Evolutionary conservation across 30 jellyfish, hydroid and myxozoan species (phyloP).

Genomic region (Aurelia aurita complex sp. Pacific): DNA sequence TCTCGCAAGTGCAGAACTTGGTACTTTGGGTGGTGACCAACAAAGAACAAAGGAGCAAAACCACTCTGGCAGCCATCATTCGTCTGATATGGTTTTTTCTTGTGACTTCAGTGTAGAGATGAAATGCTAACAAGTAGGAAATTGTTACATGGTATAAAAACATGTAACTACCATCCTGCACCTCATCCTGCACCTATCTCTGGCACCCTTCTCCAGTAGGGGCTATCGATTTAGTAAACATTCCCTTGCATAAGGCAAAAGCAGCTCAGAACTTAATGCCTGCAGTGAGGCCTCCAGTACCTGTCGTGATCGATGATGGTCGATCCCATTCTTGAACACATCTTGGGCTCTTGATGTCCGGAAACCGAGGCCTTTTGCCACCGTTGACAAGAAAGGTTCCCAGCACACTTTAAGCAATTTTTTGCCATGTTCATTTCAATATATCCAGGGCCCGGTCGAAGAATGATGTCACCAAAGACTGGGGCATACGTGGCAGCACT

Average conservation of each 20-base stretch:
- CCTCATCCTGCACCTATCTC: background rate
- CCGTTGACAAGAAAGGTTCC: background rate
- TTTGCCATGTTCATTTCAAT: conserved; percentile 6
- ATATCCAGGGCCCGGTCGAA: background rate
- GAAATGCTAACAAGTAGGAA: background rate
- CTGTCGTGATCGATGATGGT: background rate
- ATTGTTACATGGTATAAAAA: background rate
- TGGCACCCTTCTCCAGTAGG: background rate
- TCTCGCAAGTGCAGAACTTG: background rate
- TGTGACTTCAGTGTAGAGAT: background rate
- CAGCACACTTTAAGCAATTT: background rate
- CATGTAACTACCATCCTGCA: background rate
- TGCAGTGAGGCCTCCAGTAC: background rate
- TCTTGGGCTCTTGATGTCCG: background rate
- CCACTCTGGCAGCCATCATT: conserved; percentile 2
- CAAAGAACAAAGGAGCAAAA: conserved; percentile 4
- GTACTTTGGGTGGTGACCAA: background rate
- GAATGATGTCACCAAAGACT: background rate
- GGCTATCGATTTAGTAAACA: background rate
- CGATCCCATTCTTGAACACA: background rate
- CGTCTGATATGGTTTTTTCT: background rate
- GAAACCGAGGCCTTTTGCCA: background rate
- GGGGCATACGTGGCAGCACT: background rate
- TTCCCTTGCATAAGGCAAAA: background rate
- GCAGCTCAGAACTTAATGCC: background rate